phyloP scores from a whole-genome alignment of 2,113 vertebrate species.

The Podarcis raffonei region DNA sequence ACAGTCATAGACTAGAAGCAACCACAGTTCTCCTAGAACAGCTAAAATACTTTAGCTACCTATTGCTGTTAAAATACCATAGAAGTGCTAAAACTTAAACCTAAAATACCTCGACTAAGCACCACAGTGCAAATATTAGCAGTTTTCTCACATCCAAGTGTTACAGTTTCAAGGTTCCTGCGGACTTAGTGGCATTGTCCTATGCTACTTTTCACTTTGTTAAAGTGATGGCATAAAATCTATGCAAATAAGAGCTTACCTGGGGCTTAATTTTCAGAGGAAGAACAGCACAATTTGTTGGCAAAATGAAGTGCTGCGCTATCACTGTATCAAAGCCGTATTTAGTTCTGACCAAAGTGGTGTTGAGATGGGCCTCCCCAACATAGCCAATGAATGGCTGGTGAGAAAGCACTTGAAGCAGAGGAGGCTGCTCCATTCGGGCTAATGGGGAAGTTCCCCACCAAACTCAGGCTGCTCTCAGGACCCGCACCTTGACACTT shows the following conservation, averaged over 20 bases:
- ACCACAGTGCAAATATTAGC: conserved; percentile 13
- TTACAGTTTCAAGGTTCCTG: background rate
- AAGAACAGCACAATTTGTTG: background rate
- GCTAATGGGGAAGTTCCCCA: no score
- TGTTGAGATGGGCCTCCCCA: background rate
- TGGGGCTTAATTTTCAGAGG: background rate
- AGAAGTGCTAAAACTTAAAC: background rate
- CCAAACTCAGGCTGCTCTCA: no score
- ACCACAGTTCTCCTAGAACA: background rate
- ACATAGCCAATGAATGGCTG: background rate
- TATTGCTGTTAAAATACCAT: background rate
- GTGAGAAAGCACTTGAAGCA: background rate
- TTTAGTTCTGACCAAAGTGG: background rate
- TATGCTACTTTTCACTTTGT: background rate
- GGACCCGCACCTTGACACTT: no score
- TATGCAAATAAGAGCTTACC: background rate
- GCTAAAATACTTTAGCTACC: background rate
- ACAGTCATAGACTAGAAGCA: background rate
- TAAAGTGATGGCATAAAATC: background rate
- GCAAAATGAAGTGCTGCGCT: background rate
- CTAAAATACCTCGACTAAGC: background rate
- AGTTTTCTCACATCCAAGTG: background rate
- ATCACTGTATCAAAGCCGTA: background rate
- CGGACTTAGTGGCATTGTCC: background rate
- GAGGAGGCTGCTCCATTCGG: no score